Evolutionary conservation across 2,113 vertebrate species (phyloP).

Genomic region (Erythrolamprus reginae): DNA sequence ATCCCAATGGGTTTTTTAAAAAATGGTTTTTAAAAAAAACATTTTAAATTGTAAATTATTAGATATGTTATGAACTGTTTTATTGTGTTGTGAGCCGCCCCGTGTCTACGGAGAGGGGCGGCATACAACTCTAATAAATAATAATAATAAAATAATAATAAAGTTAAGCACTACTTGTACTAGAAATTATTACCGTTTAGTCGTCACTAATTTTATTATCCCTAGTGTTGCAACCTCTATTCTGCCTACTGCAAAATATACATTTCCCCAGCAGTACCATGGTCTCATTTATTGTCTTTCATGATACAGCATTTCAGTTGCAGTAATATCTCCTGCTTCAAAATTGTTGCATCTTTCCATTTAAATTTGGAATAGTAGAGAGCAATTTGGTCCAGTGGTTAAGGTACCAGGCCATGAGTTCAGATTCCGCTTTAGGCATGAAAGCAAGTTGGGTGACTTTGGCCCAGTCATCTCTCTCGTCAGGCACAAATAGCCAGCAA

Average conservation of each 20-base stretch:
- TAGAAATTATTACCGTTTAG: neutral
- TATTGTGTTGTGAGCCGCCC: too few species aligned
- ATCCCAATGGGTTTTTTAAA: too few species aligned
- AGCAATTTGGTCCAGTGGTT: neutral
- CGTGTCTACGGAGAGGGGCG: too few species aligned
- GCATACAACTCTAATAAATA: too few species aligned
- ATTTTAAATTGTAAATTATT: too few species aligned
- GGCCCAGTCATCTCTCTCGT: neutral
- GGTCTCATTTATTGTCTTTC: neutral
- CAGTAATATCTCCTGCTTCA: neutral
- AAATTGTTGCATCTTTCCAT: neutral
- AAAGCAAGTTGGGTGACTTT: neutral
- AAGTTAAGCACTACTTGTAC: neutral
- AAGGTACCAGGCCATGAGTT: neutral
- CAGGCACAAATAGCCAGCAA: neutral
- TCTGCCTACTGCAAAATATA: neutral
- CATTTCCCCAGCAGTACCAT: neutral
- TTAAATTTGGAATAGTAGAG: neutral
- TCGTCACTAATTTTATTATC: neutral
- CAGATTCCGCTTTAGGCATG: neutral
- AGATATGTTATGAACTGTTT: too few species aligned
- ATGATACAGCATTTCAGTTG: neutral
- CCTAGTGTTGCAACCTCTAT: neutral
- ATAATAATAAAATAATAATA: too few species aligned
- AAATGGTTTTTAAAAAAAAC: too few species aligned